Evolutionary conservation across 2,888 invertebrate species (phyloP).

Genomic region (Drosophila nr. perissopoda): DNA sequence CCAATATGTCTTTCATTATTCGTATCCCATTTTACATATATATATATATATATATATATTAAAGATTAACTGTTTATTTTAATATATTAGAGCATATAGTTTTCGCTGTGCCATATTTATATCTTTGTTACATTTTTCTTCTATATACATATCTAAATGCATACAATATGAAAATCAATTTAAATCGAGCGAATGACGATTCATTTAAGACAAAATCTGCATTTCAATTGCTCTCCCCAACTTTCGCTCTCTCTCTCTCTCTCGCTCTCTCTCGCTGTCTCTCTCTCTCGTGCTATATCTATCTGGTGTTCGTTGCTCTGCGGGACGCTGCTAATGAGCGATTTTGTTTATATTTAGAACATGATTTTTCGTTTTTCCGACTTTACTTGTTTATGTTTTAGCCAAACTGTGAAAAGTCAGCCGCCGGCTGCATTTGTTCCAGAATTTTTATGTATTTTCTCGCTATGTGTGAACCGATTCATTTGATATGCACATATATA

Average conservation of each 20-base stretch:
- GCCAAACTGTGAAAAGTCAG: slow-evolving; percentile 61
- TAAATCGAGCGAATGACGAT: slow-evolving; percentile 54
- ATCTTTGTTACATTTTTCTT: not conserved
- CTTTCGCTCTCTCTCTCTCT: slow-evolving; percentile 10
- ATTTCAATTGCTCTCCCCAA: slow-evolving; percentile 24
- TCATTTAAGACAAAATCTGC: slow-evolving; percentile 43
- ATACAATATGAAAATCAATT: slow-evolving; percentile 51
- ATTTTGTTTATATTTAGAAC: slow-evolving; percentile 72
- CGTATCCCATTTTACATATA: not conserved
- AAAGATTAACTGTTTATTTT: not conserved
- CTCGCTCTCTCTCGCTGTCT: not conserved
- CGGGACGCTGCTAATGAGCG: slow-evolving; percentile 32
- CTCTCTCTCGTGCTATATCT: slow-evolving; percentile 11
- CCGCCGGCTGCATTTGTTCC: slow-evolving; percentile 76
- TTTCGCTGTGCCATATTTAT: not conserved
- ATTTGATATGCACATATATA: slow-evolving; percentile 22
- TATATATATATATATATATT: not conserved
- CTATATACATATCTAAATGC: slow-evolving; percentile 8
- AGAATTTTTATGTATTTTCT: slow-evolving; percentile 51
- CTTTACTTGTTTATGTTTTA: slow-evolving; percentile 71
- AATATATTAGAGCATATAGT: slow-evolving; percentile 9
- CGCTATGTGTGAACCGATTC: slow-evolving; percentile 25
- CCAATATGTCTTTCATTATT: not conserved
- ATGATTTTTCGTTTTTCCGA: slow-evolving; percentile 74
- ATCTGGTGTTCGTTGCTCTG: not conserved